Evolutionary conservation across 1,140 invertebrate genomes (phyloP), one percentile per base, ranked within the genome.

Genomic region (Hermatobates lingyangjiaoensis): DNA sequence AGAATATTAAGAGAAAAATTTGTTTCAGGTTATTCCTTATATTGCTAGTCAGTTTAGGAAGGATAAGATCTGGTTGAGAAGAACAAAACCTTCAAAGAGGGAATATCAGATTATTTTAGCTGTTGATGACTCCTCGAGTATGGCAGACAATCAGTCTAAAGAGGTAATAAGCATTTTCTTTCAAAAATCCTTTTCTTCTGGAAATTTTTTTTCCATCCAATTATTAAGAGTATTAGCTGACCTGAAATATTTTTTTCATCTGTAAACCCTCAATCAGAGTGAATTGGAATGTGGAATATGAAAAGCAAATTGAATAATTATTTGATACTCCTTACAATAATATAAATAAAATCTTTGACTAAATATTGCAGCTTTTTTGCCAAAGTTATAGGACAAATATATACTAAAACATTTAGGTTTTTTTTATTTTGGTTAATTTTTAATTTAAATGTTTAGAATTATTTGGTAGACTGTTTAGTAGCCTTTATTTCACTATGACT

Each of bases 11-110:
- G n/a, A n/a, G n/a, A n/a, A n/a, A n/a, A n/a, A n/a, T 34, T 34
- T 7, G 15, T 23, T 59, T 15, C 64, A 74, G 55, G 83, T 94
- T 2, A 96, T 99, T 62, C 87, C 92, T 0, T 99, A 98, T 66
- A 95, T 99, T 60, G 96, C 96, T 5, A 97, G 92, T 60, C 85
- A 98, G 64, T 99, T 97, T 67, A 76, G 93, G 28, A 99, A 99
- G 64, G 94, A 99, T 63, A 95, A 96, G 65, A 99, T 99, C 61
- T 99, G 96, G 96, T 61, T 99, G 56, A 71, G 94, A 44, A 70
- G 96, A 45, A 98, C 88, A 0, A 93, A 95, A 67, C 91, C 91
- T 0, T 91, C 87, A 0, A 91, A 96, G 64, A 72, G 96, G 48
- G 81, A 98, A 57, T 99, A 98, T 68, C 92, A 97, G 65, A 93